These are phyloP conservation scores for Caenorhabditis becei DNA, from an alignment of 2,888 invertebrate species.

Conservation along the genomic window DNA sequence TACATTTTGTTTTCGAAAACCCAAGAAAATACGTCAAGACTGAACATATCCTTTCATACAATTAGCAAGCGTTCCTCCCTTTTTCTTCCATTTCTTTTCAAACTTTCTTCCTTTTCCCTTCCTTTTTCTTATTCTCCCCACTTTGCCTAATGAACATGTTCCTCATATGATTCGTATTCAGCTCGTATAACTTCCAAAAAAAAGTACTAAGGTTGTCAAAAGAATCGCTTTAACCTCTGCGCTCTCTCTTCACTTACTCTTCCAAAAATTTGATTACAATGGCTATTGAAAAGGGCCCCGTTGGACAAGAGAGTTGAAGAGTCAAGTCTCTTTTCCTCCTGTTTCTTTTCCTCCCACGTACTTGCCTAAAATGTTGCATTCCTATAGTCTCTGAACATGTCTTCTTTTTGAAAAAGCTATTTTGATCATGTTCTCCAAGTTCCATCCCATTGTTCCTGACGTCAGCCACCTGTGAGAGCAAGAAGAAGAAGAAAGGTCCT, in stretches of 20 bases:
- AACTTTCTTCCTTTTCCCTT: background rate
- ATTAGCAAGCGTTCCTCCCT: conserved; percentile 34
- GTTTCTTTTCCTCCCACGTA: conserved; percentile 2
- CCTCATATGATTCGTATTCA: background rate
- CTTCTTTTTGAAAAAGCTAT: background rate
- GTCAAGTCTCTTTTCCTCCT: conserved; percentile 22
- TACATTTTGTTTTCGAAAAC: background rate
- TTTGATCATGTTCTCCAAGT: background rate
- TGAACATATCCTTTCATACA: conserved; percentile 20
- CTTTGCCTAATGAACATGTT: no score
- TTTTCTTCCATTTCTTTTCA: background rate
- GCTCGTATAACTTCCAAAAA: conserved; percentile 3
- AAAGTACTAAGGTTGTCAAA: conserved; percentile 17
- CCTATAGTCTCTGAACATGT: background rate
- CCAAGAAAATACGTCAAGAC: conserved; percentile 8
- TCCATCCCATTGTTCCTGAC: conserved; percentile 7
- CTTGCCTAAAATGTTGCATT: conserved; percentile 38
- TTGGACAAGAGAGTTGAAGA: conserved; percentile 16
- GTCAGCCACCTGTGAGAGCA: conserved; percentile 39
- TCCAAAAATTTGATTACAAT: conserved; percentile 61
- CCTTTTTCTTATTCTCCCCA: background rate
- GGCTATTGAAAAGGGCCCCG: conserved; percentile 49
- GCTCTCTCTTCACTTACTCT: conserved; percentile 45
- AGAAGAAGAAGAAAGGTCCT: conserved; percentile 19
- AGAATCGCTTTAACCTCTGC: conserved; percentile 52